Conservation (phyloP, 2,888 invertebrate genomes). For the Stenodera caucasica region DNA sequence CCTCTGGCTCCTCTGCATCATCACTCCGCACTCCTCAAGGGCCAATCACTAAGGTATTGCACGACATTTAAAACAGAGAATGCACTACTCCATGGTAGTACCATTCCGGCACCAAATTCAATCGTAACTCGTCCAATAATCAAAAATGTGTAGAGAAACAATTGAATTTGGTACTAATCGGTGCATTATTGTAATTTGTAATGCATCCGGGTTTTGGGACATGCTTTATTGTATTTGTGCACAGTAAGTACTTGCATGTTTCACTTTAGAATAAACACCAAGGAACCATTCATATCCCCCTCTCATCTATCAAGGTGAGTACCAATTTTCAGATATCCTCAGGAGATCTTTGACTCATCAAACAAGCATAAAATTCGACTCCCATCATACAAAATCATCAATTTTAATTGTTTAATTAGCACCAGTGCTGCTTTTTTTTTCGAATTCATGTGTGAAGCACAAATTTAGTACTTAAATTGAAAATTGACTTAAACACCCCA, state of each 20-base stretch:
- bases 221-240: constrained; percentile 15
- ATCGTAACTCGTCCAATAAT: background rate
- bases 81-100: constrained; percentile 6
- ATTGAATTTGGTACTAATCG: background rate
- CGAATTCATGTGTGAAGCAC: background rate
- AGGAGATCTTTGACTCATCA: background rate
- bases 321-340: background rate
- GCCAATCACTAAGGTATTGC: constrained; percentile 92
- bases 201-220: constrained; percentile 10
- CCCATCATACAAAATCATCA: background rate
- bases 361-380: background rate
- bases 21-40: constrained; percentile 71
- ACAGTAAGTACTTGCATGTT: constrained; percentile 14
- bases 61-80: constrained; percentile 20
- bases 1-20: constrained; percentile 59
- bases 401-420: background rate
- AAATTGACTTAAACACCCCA: too few relatives aligned
- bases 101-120: background rate
- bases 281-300: background rate
- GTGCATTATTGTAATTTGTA: constrained; percentile 3
- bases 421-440: background rate
- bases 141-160: background rate
- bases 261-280: background rate
- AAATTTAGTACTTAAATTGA: too few relatives aligned
- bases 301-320: background rate